Base-by-base conservation (phyloP, 2,888 invertebrate genomes). In the Cacoxenus indagator region DNA sequence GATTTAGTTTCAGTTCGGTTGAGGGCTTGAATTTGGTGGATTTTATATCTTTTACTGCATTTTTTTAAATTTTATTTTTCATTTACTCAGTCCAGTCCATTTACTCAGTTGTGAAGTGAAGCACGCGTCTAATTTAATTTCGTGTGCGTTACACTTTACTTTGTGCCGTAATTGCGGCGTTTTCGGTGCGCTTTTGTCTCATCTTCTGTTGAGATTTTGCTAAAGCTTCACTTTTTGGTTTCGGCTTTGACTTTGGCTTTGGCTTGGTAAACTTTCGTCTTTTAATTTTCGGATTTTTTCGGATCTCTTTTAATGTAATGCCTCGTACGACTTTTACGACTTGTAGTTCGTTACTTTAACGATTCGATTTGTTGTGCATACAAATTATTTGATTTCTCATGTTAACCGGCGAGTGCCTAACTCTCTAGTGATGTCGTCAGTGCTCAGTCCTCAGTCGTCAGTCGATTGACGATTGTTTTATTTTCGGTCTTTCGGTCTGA, bases 351-450 rank as follows among this genome's bases (percentile, higher is more conserved):
- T 77, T 78, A 77, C 77, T 82, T 81, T 83, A 83, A 82, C 75
- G 83, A 78, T 79, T 76, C 74, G 75, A 74, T 77, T 75, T 81
- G 83, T 73, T 78, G 80, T 79, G 85, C 85, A 85, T 85, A 85
- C 86, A 85, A 85, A 85, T 85, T 79, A 86, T 84, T 86, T 84
- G 78, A 83, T 80, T 80, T 73, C 70, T 51, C 22, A 51, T 51
- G 19, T 51, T 22, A 51, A 17, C 9, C 48, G 19, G 8, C 19
- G 46, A 43, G 1, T 48, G 4, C 9, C 17, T 22, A 22, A 48
- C 51, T 51, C 51, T 9, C 45, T 11, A 43, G 14, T n/a, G n/a
- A n/a, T n/a, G n/a, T n/a, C 31, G 31, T 8, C 31, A 31, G 37
- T 37, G 9, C 9, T 37, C 37, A 37, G 8, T 37, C 3, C 37